A percentile compares a stretch with the other conserved stretches of the same genome.
phyloP scores from a whole-genome alignment of 1,140 invertebrate genomes.

The Ruditapes philippinarum region DNA sequence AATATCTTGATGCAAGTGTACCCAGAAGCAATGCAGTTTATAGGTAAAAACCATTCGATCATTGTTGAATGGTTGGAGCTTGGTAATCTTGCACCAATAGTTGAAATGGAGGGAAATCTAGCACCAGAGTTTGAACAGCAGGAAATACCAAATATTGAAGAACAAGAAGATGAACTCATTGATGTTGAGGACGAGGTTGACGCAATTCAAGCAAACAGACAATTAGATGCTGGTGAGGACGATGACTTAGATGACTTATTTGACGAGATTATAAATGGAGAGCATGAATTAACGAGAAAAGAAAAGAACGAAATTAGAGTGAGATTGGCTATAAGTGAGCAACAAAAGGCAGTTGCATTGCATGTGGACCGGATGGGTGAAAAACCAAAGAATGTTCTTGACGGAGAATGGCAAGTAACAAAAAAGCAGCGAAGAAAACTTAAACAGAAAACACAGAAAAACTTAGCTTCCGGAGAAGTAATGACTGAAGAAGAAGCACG shows the following conservation, averaged over 20 bases:
- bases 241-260: constrained; percentile 34
- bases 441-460: constrained; percentile 48
- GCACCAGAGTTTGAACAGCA: background rate
- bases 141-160: background rate
- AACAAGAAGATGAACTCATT: constrained; percentile 42
- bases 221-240: constrained; percentile 39
- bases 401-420: constrained; percentile 26
- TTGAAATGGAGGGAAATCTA: constrained; percentile 28
- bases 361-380: constrained; percentile 55
- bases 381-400: constrained; percentile 1
- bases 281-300: constrained; percentile 56
- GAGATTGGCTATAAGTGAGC: constrained; percentile 23
- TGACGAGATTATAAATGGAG: constrained; percentile 41
- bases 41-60: constrained; percentile 38
- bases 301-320: constrained; percentile 22
- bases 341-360: constrained; percentile 40
- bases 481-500: constrained; percentile 72
- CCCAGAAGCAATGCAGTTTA: background rate
- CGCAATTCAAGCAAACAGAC: constrained; percentile 46
- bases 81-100: constrained; percentile 31
- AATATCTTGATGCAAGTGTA: constrained; percentile 36
- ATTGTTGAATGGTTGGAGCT: constrained; percentile 72
- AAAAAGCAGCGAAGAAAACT: constrained; percentile 62
- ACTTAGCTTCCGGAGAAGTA: constrained; percentile 51
- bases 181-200: constrained; percentile 60